These are phyloP conservation scores for Eristalis arbustorum DNA, from an alignment of 2,888 invertebrate genomes.

Conservation along the genomic window DNA sequence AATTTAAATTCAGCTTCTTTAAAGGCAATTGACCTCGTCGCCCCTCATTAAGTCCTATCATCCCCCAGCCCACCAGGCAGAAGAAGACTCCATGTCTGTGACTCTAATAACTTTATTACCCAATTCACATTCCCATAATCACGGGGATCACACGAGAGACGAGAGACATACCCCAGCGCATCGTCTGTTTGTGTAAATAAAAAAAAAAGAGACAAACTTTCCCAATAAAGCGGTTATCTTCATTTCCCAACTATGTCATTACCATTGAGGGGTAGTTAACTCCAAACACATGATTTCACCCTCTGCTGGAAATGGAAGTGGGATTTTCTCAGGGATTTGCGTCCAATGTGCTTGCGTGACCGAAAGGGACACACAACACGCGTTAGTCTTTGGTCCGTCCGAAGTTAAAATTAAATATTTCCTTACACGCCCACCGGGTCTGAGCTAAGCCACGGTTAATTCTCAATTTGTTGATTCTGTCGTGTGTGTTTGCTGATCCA, in stretches of 20 bases:
- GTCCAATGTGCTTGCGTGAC: constrained; percentile 51
- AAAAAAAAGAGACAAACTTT: constrained; percentile 52
- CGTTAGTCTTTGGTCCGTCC: constrained; percentile 27
- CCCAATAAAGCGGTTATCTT: constrained; percentile 65
- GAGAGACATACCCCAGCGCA: not conserved
- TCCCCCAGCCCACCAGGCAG: not conserved
- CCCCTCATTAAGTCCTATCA: constrained; percentile 28
- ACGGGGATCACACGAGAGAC: not conserved
- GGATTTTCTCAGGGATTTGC: constrained; percentile 47
- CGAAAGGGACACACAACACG: constrained; percentile 36
- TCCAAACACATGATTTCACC: constrained; percentile 8
- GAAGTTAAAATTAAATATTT: constrained; percentile 67
- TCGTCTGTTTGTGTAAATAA: constrained; percentile 43
- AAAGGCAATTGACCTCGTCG: constrained; percentile 23
- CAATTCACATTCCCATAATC: constrained; percentile 52
- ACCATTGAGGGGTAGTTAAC: constrained; percentile 64
- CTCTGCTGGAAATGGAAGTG: not conserved
- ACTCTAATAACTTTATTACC: constrained; percentile 57
- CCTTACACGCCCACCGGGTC: constrained; percentile 45
- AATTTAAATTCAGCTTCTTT: not conserved
- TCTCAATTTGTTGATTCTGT: constrained; percentile 47
- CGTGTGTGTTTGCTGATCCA: not conserved
- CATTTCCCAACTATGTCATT: constrained; percentile 66
- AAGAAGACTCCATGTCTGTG: not conserved
- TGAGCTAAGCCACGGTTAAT: constrained; percentile 56